These are phyloP conservation scores for Mus pahari DNA, from an alignment of 2,113 vertebrate species.

Conservation along the genomic window DNA sequence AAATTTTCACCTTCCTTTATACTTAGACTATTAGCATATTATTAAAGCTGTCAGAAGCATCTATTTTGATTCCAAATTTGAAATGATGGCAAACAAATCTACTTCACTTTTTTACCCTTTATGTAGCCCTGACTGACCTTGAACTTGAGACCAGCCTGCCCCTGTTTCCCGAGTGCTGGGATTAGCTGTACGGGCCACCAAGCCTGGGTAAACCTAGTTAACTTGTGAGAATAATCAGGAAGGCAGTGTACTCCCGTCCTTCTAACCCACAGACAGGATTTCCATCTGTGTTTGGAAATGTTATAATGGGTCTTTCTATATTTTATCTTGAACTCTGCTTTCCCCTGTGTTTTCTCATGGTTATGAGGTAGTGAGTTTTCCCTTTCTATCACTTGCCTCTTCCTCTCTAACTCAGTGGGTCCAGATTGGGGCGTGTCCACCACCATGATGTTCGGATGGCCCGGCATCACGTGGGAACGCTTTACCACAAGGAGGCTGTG, in stretches of 20 bases:
- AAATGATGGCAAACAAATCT: not conserved
- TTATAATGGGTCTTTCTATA: not conserved
- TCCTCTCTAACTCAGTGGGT: slow-evolving; percentile 85
- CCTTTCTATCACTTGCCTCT: not conserved
- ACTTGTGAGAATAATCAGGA: not conserved
- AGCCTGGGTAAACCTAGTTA: not conserved
- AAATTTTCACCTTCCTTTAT: too few relatives aligned
- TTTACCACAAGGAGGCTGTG: slow-evolving; percentile 80
- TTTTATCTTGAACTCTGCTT: not conserved
- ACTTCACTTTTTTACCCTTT: not conserved
- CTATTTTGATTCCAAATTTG: not conserved
- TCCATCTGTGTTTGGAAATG: not conserved
- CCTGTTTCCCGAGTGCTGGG: not conserved
- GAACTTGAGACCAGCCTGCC: not conserved
- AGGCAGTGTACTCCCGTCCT: not conserved
- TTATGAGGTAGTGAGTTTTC: not conserved
- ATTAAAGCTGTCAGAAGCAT: not conserved
- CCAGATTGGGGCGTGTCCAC: slow-evolving; percentile 85
- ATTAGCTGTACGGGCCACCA: not conserved
- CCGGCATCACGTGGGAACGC: slow-evolving; percentile 77
- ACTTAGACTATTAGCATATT: not conserved
- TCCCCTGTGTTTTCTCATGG: not conserved
- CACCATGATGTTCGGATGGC: slow-evolving; percentile 85
- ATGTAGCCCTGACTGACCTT: not conserved
- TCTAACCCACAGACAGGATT: not conserved